Evolutionary conservation across 1,140 invertebrate species (phyloP).

Genomic region (Drosophila ironensis): DNA sequence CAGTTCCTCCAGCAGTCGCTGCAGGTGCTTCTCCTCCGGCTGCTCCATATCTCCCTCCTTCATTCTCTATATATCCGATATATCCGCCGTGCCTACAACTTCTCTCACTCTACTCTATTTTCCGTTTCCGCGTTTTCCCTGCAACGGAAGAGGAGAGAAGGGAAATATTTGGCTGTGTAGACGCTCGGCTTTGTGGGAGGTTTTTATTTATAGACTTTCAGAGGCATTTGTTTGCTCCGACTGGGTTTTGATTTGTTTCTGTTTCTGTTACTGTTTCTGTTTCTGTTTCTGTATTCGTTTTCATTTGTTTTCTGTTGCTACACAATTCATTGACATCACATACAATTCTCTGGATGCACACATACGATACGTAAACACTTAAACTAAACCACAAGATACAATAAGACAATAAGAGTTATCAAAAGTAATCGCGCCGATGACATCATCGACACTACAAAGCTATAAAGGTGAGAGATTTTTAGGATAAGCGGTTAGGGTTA

Average conservation of each 20-base stretch:
- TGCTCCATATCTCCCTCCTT: slow-evolving; percentile 29
- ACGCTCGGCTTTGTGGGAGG: slow-evolving; percentile 48
- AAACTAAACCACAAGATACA: slow-evolving; percentile 11
- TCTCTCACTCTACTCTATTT: slow-evolving; percentile 15
- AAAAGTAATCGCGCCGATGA: slow-evolving; percentile 20
- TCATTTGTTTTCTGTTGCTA: slow-evolving; percentile 10
- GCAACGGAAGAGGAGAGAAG: slow-evolving; percentile 77
- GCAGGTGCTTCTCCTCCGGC: slow-evolving; percentile 40
- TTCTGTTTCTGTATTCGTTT: too few relatives aligned
- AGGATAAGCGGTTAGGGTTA: too few relatives aligned
- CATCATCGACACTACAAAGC: too few relatives aligned
- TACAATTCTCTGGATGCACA: too few relatives aligned
- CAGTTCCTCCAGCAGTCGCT: slow-evolving; percentile 38
- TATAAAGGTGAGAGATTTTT: too few relatives aligned
- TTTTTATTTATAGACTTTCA: slow-evolving; percentile 27
- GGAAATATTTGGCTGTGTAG: slow-evolving; percentile 66
- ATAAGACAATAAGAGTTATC: slow-evolving; percentile 1
- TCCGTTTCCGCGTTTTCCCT: slow-evolving; percentile 48
- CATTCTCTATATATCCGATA: slow-evolving; percentile 1
- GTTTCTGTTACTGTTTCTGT: too few relatives aligned
- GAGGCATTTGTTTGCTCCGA: not conserved
- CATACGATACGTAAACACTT: slow-evolving; percentile 38
- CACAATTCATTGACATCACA: slow-evolving; percentile 15
- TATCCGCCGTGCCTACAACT: too few relatives aligned
- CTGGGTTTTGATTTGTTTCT: not conserved